A percentile compares a stretch with the other conserved stretches of the same genome.
phyloP scores from a whole-genome alignment of 2,888 invertebrate genomes.

The Cybosia mesomella region DNA sequence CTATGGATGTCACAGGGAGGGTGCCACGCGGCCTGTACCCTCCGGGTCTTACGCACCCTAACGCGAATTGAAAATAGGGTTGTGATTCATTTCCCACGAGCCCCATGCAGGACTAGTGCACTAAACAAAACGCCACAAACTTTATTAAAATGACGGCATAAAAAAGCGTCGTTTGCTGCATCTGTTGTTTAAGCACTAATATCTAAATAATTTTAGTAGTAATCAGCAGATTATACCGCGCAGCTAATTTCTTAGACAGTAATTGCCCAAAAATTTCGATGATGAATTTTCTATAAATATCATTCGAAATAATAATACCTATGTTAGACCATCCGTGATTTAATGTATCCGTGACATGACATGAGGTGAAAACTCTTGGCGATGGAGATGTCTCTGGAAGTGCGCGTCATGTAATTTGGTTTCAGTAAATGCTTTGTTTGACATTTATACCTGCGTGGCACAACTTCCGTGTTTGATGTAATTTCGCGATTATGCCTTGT shows the following conservation, averaged over 20 bases:
- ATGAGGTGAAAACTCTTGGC: conserved; percentile 25
- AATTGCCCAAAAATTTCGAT: conserved; percentile 44
- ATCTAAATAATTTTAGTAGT: conserved; percentile 20
- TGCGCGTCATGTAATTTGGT: conserved; percentile 37
- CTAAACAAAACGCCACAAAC: conserved; percentile 72
- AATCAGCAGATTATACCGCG: conserved; percentile 46
- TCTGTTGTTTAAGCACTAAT: conserved; percentile 42
- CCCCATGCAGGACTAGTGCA: conserved; percentile 66
- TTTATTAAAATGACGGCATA: conserved; percentile 64
- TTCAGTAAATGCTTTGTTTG: conserved; percentile 41
- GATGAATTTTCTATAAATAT: conserved; percentile 19
- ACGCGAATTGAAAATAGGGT: conserved; percentile 83
- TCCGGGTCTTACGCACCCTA: conserved; percentile 71
- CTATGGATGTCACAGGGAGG: conserved; percentile 79
- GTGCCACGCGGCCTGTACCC: conserved; percentile 72
- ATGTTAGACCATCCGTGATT: conserved; percentile 21
- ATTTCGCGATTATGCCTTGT: conserved; percentile 72
- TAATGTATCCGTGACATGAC: conserved; percentile 26
- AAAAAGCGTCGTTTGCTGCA: conserved; percentile 53
- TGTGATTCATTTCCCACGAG: conserved; percentile 86
- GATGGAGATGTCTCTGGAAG: conserved; percentile 32
- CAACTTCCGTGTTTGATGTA: conserved; percentile 81
- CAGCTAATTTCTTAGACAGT: conserved; percentile 55
- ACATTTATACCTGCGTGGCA: conserved; percentile 64
- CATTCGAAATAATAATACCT: conserved; percentile 5